Percentiles rank a stretch among this genome's conserved stretches.
Conservation (phyloP, 2,888 invertebrate genomes). For the Nebria brevicollis region DNA sequence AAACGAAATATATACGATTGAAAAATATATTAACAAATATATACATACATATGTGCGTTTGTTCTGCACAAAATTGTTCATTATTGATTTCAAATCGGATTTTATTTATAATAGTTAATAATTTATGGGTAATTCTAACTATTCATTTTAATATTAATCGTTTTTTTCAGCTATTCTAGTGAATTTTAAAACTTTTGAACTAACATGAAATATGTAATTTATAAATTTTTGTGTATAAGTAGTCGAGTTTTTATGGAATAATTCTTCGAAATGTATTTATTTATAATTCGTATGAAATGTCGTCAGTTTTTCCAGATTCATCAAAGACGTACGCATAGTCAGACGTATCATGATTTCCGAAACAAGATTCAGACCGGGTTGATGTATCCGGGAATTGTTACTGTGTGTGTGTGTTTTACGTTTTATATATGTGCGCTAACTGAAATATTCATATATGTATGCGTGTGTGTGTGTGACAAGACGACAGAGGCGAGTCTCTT, state of each 20-base stretch:
- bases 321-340: neutral
- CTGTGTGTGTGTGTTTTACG: neutral
- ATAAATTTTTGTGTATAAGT: too few species aligned
- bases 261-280: neutral
- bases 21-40: neutral
- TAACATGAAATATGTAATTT: too few species aligned
- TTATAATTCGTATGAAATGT: neutral
- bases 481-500: neutral
- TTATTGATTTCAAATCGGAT: too few species aligned
- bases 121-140: too few species aligned
- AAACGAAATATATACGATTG: neutral
- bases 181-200: too few species aligned
- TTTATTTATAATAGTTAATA: too few species aligned
- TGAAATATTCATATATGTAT: neutral
- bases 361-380: neutral
- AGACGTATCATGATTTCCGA: neutral
- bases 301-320: neutral
- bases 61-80: too few species aligned
- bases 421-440: too few species aligned
- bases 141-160: too few species aligned
- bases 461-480: neutral
- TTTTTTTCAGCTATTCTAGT: too few species aligned
- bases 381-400: constrained; percentile 12
- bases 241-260: neutral
- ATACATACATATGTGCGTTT: too few species aligned